These are phyloP conservation scores for Drosophila hawaiiensis DNA, from an alignment of 2,888 invertebrate species.

Conservation along the genomic window DNA sequence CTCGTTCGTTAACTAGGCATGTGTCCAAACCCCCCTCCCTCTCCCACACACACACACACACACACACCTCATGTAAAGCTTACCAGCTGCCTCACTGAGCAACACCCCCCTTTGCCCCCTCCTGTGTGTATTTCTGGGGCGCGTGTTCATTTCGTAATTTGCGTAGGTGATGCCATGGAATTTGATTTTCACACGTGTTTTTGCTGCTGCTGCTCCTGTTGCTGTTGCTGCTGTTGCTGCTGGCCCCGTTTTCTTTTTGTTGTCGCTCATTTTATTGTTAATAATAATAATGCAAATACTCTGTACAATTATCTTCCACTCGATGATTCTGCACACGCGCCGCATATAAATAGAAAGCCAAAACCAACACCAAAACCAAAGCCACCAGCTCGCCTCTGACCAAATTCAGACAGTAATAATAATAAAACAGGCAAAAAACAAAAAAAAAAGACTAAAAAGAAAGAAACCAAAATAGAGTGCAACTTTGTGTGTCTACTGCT, in stretches of 20 bases:
- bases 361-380: conserved; percentile 9
- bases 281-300: conserved; percentile 76
- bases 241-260: conserved; percentile 40
- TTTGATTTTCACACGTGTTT: conserved; percentile 84
- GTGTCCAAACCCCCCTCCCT: conserved; percentile 7
- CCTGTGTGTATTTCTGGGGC: conserved; percentile 43
- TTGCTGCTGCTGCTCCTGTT: conserved; percentile 17
- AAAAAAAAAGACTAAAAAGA: no score
- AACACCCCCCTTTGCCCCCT: not conserved
- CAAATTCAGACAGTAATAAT: conserved; percentile 11
- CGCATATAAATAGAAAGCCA: conserved; percentile 63
- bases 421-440: not conserved
- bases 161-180: conserved; percentile 82
- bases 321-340: conserved; percentile 71
- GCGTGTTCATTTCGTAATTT: conserved; percentile 79
- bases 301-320: conserved; percentile 75
- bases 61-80: conserved; percentile 18
- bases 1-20: conserved; percentile 54
- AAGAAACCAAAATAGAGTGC: not conserved
- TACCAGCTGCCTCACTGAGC: conserved; percentile 22
- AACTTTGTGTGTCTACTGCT: not conserved
- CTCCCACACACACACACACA: not conserved
- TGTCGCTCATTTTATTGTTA: conserved; percentile 73
- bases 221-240: conserved; percentile 21
- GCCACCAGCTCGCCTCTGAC: conserved; percentile 3